Evolutionary conservation across 2,113 vertebrate species (phyloP), one percentile per base, ranked within the genome.

Genomic region (Psittacus erithacus): DNA sequence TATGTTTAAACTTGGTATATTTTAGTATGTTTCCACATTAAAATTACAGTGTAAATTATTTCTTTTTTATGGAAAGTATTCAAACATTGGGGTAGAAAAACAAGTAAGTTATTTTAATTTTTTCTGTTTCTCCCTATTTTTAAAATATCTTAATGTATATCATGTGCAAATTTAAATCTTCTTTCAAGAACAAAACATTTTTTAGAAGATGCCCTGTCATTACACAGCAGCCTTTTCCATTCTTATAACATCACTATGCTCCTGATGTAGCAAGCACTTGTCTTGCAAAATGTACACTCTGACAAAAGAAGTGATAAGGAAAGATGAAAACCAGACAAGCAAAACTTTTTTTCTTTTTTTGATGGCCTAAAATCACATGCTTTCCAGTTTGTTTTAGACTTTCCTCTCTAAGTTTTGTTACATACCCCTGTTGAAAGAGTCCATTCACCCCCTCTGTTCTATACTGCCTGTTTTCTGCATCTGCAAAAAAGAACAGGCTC

Each of bases 391-490:
- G 3, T 41, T 47, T 5, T 46, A 55, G 43, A 1, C 1, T 3
- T 83, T 78, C 13, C 31, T 86, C 10, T 69, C 11, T 29, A 23
- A 64, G 14, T 29, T 60, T 17, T 24, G 13, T 47, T 46, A 55
- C 25, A 33, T 7, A 50, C 1, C 1, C 2, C 4, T 39, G 14
- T 4, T 3, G 2, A 65, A 11, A 16, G 3, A 57, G 22, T 35
- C 11, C 23, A 46, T 5, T 53, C 16, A 23, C 11, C 8, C 7
- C 0, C 7, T 7, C 13, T 25, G 6, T 38, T 80, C 39, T 17
- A 6, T 10, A 8, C 0, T 1, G 2, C 71, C 39, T 74, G 2
- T 43, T 88, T 22, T 65, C 13, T 27, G 5, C 7, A 10, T 19
- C 52, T 59, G 7, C 17, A 47, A 67, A 64, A 78, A 75, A 67